Evolutionary conservation across 2,113 vertebrate genomes (phyloP).

Genomic region (Stigmatopora nigra): DNA sequence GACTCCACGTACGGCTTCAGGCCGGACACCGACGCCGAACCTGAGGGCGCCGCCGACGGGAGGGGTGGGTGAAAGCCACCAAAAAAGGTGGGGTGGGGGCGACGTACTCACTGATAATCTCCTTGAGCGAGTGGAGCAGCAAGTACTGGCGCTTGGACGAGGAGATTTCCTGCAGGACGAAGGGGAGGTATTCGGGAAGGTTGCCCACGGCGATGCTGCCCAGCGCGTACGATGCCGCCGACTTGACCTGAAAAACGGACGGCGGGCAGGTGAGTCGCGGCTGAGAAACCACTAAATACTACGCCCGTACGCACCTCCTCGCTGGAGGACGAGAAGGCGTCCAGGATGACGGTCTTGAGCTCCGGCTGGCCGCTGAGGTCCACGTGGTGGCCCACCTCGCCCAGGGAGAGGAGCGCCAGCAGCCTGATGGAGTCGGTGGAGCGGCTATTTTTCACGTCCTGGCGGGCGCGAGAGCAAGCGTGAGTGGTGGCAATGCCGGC

Average conservation of each 20-base stretch:
- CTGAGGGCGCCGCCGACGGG: constrained; percentile 20
- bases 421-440: constrained; percentile 97
- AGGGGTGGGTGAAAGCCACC: not conserved
- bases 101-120: constrained; percentile 80
- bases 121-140: constrained; percentile 95
- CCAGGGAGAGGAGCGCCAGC: constrained; percentile 89
- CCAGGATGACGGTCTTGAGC: constrained; percentile 93
- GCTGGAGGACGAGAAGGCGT: constrained; percentile 95
- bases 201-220: constrained; percentile 97
- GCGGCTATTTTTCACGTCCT: constrained; percentile 95
- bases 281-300: too few relatives aligned
- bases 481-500: not conserved
- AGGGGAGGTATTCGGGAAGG: constrained; percentile 95
- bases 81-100: not conserved
- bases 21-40: constrained; percentile 87
- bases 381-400: constrained; percentile 96
- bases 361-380: constrained; percentile 94
- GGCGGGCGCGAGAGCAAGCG: not conserved
- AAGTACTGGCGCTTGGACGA: constrained; percentile 96
- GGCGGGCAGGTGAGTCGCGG: too few relatives aligned
- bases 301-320: constrained; percentile 89
- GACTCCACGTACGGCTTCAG: constrained; percentile 95
- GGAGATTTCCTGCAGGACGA: constrained; percentile 97
- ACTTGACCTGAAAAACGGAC: constrained; percentile 77
- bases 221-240: constrained; percentile 90